A percentile compares a stretch with the other conserved stretches of the same genome.
These are phyloP conservation scores for Pseudopleuronectes americanus DNA, from an alignment of 2,797 vertebrate species.

Conservation along the genomic window DNA sequence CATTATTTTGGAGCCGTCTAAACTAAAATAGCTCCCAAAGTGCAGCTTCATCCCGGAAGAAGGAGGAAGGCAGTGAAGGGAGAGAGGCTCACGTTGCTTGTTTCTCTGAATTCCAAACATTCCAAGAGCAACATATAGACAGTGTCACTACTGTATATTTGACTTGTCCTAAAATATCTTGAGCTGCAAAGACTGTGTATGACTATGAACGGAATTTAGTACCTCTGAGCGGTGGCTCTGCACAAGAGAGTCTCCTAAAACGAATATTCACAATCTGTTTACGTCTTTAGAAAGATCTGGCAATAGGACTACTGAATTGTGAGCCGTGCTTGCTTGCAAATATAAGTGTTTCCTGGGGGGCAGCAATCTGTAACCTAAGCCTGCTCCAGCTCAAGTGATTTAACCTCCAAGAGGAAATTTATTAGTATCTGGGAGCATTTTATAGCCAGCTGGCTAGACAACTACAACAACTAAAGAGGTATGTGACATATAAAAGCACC, in stretches of 20 bases:
- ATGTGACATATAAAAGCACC: slow-evolving; percentile 7
- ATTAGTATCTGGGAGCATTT: slow-evolving; percentile 34
- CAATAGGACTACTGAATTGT: not conserved
- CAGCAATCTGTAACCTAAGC: slow-evolving; percentile 19
- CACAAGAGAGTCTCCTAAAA: not conserved
- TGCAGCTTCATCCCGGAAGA: not conserved
- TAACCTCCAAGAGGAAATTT: slow-evolving; percentile 20
- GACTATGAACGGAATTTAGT: not conserved
- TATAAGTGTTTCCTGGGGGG: slow-evolving; percentile 23
- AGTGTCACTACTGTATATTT: slow-evolving; percentile 26
- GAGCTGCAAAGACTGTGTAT: slow-evolving; percentile 11
- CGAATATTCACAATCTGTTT: not conserved
- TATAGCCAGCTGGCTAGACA: slow-evolving; percentile 22
- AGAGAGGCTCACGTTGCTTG: slow-evolving; percentile 17
- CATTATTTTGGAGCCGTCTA: slow-evolving; percentile 4
- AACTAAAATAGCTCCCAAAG: slow-evolving; percentile 11
- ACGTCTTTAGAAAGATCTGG: not conserved
- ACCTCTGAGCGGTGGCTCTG: not conserved
- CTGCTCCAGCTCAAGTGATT: slow-evolving; percentile 20
- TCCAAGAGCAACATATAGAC: slow-evolving; percentile 39
- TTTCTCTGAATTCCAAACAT: slow-evolving; percentile 35
- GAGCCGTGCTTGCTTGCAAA: slow-evolving; percentile 14
- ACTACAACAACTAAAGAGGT: not conserved
- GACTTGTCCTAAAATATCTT: slow-evolving; percentile 22
- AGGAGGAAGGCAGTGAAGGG: not conserved